Evolutionary conservation across 2,797 vertebrate species (phyloP), one percentile per base, ranked within the genome.

Genomic region (Sebastes matsubarae): DNA sequence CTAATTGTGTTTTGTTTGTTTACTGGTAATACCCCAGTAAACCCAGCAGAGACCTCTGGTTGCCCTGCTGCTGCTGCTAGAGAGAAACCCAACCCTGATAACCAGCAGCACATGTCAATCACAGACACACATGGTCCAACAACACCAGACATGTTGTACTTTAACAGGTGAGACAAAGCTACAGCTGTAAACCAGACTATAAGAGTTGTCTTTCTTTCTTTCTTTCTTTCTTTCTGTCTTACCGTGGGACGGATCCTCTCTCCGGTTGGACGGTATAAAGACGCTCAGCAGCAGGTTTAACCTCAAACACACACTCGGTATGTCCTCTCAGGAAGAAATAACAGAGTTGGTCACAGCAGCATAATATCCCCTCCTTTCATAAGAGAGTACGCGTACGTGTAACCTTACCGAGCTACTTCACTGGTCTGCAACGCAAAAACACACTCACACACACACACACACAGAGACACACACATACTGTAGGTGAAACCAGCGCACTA

Each of bases 61-160:
- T 29, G 2, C 8, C 14, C 55, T 46, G 42, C 42, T 42, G 38
- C 38, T 42, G 38, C 38, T 42, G 14, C 38, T 42, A 7, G 32
- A 60, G 77, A 77, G 77, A 77, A n/a, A 63, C 68, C 81, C 32
- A 60, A 63, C 68, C 59, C 64, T 13, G 60, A 75, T 58, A 52
- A 30, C 70, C 87, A 90, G 64, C 16, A 86, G 79, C 89, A 84
- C 79, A 74, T 82, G 89, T 87, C 87, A 91, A 85, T 88, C 90
- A 90, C 82, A 46, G 32, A 59, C 77, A 11, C 77, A 36, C 75
- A 34, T 18, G 61, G n/a, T 29, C 46, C 60, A 57, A 9, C 24
- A 38, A 58, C 46, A 25, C 4, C 59, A n/a, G 1, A 69, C 11
- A 22, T 5, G 6, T 3, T 46, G 4, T 6, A 32, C 3, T 2